Base-by-base conservation (phyloP, 2,888 invertebrate species). In the Acanthococcus lagerstroemiae region DNA sequence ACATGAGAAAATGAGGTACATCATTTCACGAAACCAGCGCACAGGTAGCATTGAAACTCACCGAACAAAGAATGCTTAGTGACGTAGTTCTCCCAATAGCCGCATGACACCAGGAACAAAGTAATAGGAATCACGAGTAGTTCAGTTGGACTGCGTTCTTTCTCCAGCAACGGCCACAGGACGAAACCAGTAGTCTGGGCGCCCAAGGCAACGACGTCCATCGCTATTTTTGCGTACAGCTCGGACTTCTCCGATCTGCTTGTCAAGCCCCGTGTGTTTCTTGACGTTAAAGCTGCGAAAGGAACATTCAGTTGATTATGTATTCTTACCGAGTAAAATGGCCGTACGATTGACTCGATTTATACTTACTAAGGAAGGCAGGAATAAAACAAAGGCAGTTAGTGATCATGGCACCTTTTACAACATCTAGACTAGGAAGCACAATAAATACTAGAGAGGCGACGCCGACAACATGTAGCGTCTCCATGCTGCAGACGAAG, bases 11-110 rank as follows among this genome's bases (percentile, higher is more conserved):
- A 50, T 12, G 9, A 12, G 21, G 21, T 19, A 50, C n/a, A 50
- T 76, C 61, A 50, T 50, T 4, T n/a, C 4, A 50, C 9, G 21
- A 17, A 17, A 48, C n/a, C 19, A 19, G 19, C 17, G 12, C 9
- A n/a, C 21, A 50, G 19, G 50, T n/a, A 2, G 50, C 19, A n/a
- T 2, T n/a, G 50, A 50, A 50, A 44, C 76, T 77, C 75, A 85
- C 86, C 86, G 69, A 94, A 82, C 0, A 91, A 87, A 66, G 95
- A 93, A 72, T 90, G 84, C 67, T 84, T 82, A 67, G 90, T 88
- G 1, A 95, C 90, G 75, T 91, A 97, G 77, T 97, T 97, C 77
- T 97, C 96, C 97, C 97, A 97, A 94, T 95, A 96, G 24, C 92
- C 91, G 45, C 91, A 82, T 0, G 96, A 96, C 69, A 93, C 87